Evolutionary conservation across 2,888 invertebrate species (phyloP), one percentile per base, ranked within the genome.

Genomic region (Netelia fuscicornis): DNA sequence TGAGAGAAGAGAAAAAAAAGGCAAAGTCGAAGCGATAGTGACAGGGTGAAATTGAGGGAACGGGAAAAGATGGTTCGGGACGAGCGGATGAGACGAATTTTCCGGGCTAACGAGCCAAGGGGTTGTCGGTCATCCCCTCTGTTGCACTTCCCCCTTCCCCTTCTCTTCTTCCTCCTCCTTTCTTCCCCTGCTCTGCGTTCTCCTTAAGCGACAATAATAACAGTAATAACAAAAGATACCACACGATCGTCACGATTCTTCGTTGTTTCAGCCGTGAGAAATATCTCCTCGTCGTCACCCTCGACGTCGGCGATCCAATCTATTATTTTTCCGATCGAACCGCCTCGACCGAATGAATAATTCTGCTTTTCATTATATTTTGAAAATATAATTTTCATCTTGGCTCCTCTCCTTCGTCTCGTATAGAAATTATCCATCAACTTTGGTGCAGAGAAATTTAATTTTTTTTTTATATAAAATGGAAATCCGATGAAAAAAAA

Each of bases 51-150:
- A 68, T 68, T 62, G 62, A 62, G 25, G 56, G 10, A 13, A 48
- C 3, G 17, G 20, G 25, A 30, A 76, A 23, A 44, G 13, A 6
- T 2, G 37, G 17, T 20, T 42, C 17, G 83, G 42, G 37, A n/a
- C 44, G 44, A 67, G 52, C 67, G 72, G 42, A 72, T 52, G 58
- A 60, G 65, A 79, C 56, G n/a, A 62, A 84, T 81, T 81, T 72
- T 72, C 80, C 76, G 67, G 60, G 64, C 58, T 80, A 80, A 80
- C 79, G 80, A 80, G 71, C 65, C 13, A 83, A 79, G 70, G 79
- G 68, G 52, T 83, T 74, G 78, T 62, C 71, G 60, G 62, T 58
- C 52, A 78, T 54, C n/a, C 44, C 23, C 25, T 54, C 68, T n/a
- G 30, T 52, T 65, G 48, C 52, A 20, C 30, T 67, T 67, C n/a